Conservation (phyloP, 2,797 vertebrate genomes). For the Agapornis canus region DNA sequence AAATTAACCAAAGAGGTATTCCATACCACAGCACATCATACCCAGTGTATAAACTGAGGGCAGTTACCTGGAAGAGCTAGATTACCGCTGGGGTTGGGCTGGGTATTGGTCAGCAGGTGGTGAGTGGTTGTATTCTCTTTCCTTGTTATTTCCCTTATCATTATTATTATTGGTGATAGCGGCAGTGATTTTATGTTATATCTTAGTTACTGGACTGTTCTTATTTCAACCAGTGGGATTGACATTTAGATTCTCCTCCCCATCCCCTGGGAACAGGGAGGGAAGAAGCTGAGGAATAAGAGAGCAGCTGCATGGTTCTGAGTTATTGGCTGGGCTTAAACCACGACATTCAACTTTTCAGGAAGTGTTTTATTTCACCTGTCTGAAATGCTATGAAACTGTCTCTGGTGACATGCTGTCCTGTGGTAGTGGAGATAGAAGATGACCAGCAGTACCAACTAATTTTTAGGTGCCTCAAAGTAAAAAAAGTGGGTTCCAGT, state of each 20-base stretch:
- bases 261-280: not conserved
- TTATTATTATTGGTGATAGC: not conserved
- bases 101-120: accelerated
- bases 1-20: not conserved
- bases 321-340: not conserved
- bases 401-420: not conserved
- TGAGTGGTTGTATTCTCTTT: not conserved
- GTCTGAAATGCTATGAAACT: not conserved
- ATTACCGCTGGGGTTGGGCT: not conserved
- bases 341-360: not conserved
- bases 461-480: not conserved
- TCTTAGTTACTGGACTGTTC: not conserved
- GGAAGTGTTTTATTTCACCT: not conserved
- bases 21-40: not conserved
- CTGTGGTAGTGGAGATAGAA: not conserved
- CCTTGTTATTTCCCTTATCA: not conserved
- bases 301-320: not conserved
- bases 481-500: not conserved
- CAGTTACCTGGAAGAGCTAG: not conserved
- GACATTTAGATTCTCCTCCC: not conserved
- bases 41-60: not conserved
- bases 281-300: not conserved
- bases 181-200: not conserved
- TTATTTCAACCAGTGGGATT: not conserved
- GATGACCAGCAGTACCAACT: not conserved